Percentiles rank a stretch among this genome's conserved stretches.
These are phyloP conservation scores for Gymnopithys bicolor DNA, from an alignment of 2,797 vertebrate species.

Conservation along the genomic window DNA sequence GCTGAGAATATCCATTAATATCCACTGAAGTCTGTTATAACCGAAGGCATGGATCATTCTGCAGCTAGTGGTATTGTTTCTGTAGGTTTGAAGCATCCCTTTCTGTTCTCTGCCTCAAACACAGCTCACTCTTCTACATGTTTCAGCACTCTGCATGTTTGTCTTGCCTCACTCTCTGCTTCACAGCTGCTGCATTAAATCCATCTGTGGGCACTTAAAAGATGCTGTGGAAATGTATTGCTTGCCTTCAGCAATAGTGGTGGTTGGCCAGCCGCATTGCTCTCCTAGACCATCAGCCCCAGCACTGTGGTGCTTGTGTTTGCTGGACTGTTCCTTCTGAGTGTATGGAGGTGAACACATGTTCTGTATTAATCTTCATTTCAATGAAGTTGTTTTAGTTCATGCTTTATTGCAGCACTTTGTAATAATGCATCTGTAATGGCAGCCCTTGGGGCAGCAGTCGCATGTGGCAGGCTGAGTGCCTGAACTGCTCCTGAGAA, in stretches of 20 bases:
- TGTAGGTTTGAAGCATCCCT: neutral
- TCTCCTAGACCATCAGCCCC: slow-evolving; percentile 12
- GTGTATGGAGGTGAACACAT: slow-evolving; percentile 73
- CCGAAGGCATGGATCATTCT: neutral
- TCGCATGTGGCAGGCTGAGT: slow-evolving; percentile 80
- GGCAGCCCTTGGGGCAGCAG: slow-evolving; percentile 80
- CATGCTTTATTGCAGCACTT: slow-evolving; percentile 81
- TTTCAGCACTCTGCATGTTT: slow-evolving; percentile 2
- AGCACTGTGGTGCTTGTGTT: slow-evolving; percentile 25
- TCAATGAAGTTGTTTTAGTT: slow-evolving; percentile 84
- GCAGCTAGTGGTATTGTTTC: neutral
- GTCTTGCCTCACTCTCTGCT: slow-evolving; percentile 31
- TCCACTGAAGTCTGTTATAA: neutral
- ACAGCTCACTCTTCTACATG: neutral
- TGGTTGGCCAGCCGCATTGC: neutral
- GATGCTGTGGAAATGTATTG: slow-evolving; percentile 46
- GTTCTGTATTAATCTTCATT: slow-evolving; percentile 83
- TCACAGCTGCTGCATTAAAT: slow-evolving; percentile 57
- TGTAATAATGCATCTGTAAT: slow-evolving; percentile 84
- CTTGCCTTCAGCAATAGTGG: slow-evolving; percentile 34
- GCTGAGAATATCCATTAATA: neutral
- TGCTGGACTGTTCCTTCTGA: slow-evolving; percentile 52
- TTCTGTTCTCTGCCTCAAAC: slow-evolving; percentile 3
- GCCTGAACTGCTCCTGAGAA: slow-evolving; percentile 80
- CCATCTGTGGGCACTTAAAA: slow-evolving; percentile 14